Percentiles rank a stretch among this genome's conserved stretches.
Conservation (phyloP, 2,797 vertebrate genomes). For the Rhabdophis nuchalis region DNA sequence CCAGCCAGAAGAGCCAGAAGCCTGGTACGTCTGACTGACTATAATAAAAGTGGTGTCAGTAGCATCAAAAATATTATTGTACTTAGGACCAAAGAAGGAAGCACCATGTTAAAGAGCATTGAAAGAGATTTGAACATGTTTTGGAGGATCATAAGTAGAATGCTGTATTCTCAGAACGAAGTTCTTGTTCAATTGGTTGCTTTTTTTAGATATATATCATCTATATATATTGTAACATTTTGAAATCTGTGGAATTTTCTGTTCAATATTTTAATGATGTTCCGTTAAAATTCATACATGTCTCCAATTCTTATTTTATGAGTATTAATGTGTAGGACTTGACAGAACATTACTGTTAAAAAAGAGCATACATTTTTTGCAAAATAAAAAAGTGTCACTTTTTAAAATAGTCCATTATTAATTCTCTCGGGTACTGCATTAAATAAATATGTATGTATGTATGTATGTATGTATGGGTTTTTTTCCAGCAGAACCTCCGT, state of each 20-base stretch:
- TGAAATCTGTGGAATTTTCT: conserved; percentile 20
- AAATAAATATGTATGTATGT: conserved; percentile 43
- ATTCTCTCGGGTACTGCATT: conserved; percentile 55
- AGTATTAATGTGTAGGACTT: conserved; percentile 42
- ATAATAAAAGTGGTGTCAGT: background rate
- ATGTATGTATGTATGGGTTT: background rate
- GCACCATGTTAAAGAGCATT: background rate
- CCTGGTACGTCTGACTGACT: background rate
- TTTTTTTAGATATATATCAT: background rate
- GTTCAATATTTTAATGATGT: conserved; percentile 47
- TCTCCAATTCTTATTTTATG: conserved; percentile 47
- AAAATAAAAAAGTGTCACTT: conserved; percentile 5
- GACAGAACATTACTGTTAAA: conserved; percentile 55
- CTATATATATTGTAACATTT: conserved; percentile 19
- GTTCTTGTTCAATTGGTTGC: conserved; percentile 1
- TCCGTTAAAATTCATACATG: conserved; percentile 23
- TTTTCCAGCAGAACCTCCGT: conserved; percentile 55
- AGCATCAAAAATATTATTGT: background rate
- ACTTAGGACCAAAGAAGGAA: background rate
- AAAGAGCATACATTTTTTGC: conserved; percentile 57
- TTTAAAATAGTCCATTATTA: conserved; percentile 52
- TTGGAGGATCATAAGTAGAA: background rate
- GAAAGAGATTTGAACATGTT: background rate
- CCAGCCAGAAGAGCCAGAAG: background rate
- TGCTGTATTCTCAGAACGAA: conserved; percentile 20